phyloP scores from a whole-genome alignment of 2,113 vertebrate genomes.

The Melanotaenia duboulayi region DNA sequence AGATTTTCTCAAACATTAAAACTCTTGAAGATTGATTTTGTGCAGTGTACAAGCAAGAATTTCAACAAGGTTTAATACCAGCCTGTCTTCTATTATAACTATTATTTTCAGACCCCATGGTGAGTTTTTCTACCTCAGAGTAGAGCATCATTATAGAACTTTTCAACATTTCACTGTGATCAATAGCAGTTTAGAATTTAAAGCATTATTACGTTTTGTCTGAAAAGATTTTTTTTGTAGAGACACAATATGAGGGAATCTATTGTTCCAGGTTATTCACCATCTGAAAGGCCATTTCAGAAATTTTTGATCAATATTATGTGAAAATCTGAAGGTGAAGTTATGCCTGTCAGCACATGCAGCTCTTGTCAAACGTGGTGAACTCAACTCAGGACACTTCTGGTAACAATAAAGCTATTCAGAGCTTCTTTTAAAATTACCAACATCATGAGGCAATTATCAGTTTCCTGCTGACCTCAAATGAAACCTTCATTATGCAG shows the following conservation, averaged over 20 bases:
- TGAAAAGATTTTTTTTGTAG: slow-evolving; percentile 14
- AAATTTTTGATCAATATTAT: slow-evolving; percentile 42
- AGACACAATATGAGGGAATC: slow-evolving; percentile 4
- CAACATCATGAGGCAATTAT: slow-evolving; percentile 64
- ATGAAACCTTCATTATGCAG: slow-evolving; percentile 39
- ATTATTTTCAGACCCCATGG: slow-evolving; percentile 7
- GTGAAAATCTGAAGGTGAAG: slow-evolving; percentile 46
- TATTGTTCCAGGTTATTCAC: slow-evolving; percentile 24
- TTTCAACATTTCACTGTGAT: slow-evolving; percentile 36
- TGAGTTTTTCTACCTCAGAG: slow-evolving; percentile 15
- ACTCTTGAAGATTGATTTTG: slow-evolving; percentile 9
- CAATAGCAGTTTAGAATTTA: slow-evolving; percentile 28
- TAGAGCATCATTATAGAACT: background rate
- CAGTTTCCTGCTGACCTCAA: slow-evolving; percentile 44
- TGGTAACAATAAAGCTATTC: slow-evolving; percentile 60
- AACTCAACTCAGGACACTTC: slow-evolving; percentile 27
- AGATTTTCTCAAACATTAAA: background rate
- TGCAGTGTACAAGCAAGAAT: background rate
- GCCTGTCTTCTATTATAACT: background rate
- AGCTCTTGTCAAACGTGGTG: slow-evolving; percentile 32
- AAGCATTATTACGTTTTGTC: slow-evolving; percentile 5
- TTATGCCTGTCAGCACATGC: slow-evolving; percentile 5
- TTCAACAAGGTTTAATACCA: background rate
- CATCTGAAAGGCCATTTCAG: slow-evolving; percentile 15
- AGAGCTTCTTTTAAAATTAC: slow-evolving; percentile 52